Base-by-base conservation (phyloP, 1,140 invertebrate genomes). In the Mamestra configurata region DNA sequence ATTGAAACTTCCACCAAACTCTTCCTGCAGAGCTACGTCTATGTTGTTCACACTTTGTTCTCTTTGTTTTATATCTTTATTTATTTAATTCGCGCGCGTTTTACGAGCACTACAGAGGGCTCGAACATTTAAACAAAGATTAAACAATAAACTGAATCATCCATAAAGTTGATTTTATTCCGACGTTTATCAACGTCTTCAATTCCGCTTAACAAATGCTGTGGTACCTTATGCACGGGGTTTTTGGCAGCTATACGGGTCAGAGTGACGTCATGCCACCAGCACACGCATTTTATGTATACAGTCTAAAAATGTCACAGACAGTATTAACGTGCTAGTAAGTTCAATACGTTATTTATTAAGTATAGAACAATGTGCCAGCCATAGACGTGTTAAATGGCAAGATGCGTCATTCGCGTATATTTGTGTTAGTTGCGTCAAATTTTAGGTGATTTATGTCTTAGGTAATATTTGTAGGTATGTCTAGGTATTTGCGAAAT, bases 261-360 rank as follows among this genome's bases (percentile, higher is more conserved):
- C 73, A 76, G n/a, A 22, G n/a, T 76, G 73, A 76, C 73, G 73
- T 76, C 73, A 76, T 27, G 7, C 11, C 13, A 24, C 40, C 64
- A 46, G 61, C 55, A 73, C 71, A 76, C 73, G 43, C 57, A 64
- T 64, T 76, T 76, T 64, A 64, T 76, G 73, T 61, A 64, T 76
- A 76, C 57, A 64, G 73, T 76, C 73, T 76, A 76, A 76, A 76
- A 76, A 76, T 76, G 73, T 61, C 73, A 76, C 71, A 71, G 68
- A 75, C 57, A 46, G 73, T 61, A 57, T 76, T 76, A 76, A 61
- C 73, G 73, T 64, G 57, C 73, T 61, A 37, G 24, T 76, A 76
- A 76, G 73, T 76, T 76, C 73, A 76, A 76, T 64, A 64, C 57
- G 73, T 64, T 73, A 73, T 76, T 76, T 76, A 76, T 76, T 64